Conservation (phyloP, 2,113 vertebrate species). For the Tachysurus vachellii region DNA sequence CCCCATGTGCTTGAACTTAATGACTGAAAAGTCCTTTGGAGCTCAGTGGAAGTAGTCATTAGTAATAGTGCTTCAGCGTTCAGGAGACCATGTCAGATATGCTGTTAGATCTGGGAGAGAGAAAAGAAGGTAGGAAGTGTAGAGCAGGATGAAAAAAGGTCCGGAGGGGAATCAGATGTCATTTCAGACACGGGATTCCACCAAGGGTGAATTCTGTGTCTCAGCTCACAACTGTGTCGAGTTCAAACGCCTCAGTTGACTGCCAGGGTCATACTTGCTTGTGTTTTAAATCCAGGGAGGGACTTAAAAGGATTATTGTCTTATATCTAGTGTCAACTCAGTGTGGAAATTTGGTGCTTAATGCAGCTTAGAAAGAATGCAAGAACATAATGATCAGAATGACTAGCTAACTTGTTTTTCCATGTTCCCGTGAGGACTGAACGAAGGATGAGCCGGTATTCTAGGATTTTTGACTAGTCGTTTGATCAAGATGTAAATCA, state of each 20-base stretch:
- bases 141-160: conserved; percentile 24
- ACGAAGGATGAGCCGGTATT: not conserved
- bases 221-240: conserved; percentile 40
- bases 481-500: not conserved
- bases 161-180: conserved; percentile 40
- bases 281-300: conserved; percentile 22
- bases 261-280: not conserved
- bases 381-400: not conserved
- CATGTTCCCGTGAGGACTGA: too few relatives aligned
- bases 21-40: conserved; percentile 22
- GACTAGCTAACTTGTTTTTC: not conserved
- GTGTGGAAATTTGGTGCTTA: not conserved
- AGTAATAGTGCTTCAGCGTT: conserved; percentile 24
- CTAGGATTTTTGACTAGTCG: not conserved
- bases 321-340: not conserved
- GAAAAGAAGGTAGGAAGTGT: not conserved
- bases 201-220: conserved; percentile 26
- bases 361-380: not conserved
- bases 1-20: not conserved
- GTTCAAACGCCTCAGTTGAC: conserved; percentile 22
- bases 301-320: conserved; percentile 2
- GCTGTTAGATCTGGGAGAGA: conserved; percentile 16
- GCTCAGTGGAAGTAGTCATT: conserved; percentile 17
- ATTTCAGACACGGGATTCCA: conserved; percentile 27
- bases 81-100: not conserved